Percentiles rank a stretch among this genome's conserved stretches.
phyloP scores from a whole-genome alignment of 1,140 invertebrate genomes.

The Drusus annulatus region DNA sequence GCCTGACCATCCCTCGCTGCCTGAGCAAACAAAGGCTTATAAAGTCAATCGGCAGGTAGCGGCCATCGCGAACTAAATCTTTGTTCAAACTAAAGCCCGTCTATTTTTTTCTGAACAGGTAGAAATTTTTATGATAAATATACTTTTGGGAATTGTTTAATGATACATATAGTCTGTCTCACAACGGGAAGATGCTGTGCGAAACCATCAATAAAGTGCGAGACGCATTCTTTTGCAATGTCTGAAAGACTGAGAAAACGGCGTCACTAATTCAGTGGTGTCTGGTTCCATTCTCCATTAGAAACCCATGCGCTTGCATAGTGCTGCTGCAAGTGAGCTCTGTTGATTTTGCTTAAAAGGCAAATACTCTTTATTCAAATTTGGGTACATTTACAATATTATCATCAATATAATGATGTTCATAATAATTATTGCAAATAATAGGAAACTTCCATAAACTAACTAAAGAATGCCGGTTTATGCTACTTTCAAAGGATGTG shows the following conservation, averaged over 20 bases:
- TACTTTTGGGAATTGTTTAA: slow-evolving; percentile 47
- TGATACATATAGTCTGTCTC: slow-evolving; percentile 30
- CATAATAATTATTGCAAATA: too few species aligned
- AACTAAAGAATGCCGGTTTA: too few species aligned
- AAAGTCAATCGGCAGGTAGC: slow-evolving; percentile 43
- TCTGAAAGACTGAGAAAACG: background rate
- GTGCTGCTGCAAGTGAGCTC: too few species aligned
- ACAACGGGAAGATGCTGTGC: background rate
- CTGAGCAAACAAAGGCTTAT: slow-evolving; percentile 43
- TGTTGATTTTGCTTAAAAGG: too few species aligned
- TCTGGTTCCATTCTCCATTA: background rate
- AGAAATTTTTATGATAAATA: slow-evolving; percentile 55
- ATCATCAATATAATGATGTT: too few species aligned
- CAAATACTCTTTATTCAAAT: too few species aligned
- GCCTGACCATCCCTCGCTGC: background rate
- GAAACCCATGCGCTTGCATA: background rate
- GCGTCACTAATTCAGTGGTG: slow-evolving; percentile 21
- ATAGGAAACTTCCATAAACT: too few species aligned
- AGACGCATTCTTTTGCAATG: slow-evolving; percentile 29
- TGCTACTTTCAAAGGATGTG: too few species aligned
- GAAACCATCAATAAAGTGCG: slow-evolving; percentile 37
- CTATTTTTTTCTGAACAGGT: slow-evolving; percentile 48
- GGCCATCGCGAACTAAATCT: slow-evolving; percentile 39
- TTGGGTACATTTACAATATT: too few species aligned
- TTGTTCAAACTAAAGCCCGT: slow-evolving; percentile 28